Base-by-base conservation (phyloP, 2,113 vertebrate species). In the Calonectris borealis region DNA sequence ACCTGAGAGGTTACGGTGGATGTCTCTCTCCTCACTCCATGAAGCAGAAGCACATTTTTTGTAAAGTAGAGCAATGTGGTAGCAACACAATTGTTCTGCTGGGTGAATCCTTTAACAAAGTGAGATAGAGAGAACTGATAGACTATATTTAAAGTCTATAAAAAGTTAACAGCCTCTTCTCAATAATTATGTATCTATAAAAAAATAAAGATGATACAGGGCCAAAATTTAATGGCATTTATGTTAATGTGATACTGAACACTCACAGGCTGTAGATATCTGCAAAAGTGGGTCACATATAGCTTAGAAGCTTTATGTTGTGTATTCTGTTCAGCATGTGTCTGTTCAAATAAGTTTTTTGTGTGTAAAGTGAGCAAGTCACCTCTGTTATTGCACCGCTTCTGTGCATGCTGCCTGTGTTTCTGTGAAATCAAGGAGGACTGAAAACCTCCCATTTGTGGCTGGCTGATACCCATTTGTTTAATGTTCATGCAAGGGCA, bases 101-200 rank as follows among this genome's bases (percentile, higher is more conserved):
- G 78, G 34, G 73, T 49, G 20, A 69, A 40, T 77, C 64, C 38
- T 88, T 85, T 79, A 89, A 38, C 36, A 44, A 85, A 87, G 60
- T 27, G 51, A 92, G 94, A 73, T 38, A 12, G 88, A 32, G 46
- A 88, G 77, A 93, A 86, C 91, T 60, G 92, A 73, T 61, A 88
- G 92, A 90, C 88, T 78, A 34, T 78, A 84, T 79, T 77, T 82
- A 82, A 92, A 97, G 97, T 97, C 92, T 73, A 86, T 98, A 98
- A 97, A 97, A 93, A 94, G 90, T 96, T 95, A 97, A 96, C 83
- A 46, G 73, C 95, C 90, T 96, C 76, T 94, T 96, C 92, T 96
- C 91, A 90, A 91, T 95, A 97, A 97, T 97, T 96, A 94, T 77
- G 73, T 91, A 92, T 94, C 96, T 96, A 96, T 96, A 94, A 96